Evolutionary conservation across 1,140 invertebrate genomes (phyloP), one percentile per base, ranked within the genome.

Genomic region (Dryas iulia): DNA sequence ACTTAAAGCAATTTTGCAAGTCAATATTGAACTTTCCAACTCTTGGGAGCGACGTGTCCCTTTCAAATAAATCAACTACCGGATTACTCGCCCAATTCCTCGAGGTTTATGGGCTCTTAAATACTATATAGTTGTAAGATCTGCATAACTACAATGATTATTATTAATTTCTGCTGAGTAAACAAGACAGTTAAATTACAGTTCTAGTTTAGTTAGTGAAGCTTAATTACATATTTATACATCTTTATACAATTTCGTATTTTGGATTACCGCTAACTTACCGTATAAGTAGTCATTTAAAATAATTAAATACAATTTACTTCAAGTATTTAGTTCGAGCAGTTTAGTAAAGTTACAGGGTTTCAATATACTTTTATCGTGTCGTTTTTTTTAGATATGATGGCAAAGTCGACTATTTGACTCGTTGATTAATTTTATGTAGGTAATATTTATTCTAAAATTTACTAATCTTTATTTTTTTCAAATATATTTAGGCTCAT

Each of bases 1-100:
- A 77, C 82, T 90, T 89, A 84, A 87, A 88, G 84, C 82, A 89
- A 90, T 89, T 90, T 88, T 85, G 84, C 74, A 81, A 86, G 86
- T 88, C 85, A 90, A 90, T 89, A 89, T 90, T 89, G 85, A 83
- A 89, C 74, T 86, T 87, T 83, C 81, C 75, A 83, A 84, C 76
- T 84, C 73, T 74, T 69, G 72, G 77, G 77, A 81, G 75, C 80
- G 82, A 84, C 85, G 83, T 83, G 81, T 87, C 80, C 81, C 78
- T 76, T 78, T 74, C 72, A 79, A 86, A 84, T 85, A 83, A 82
- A 84, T 87, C 78, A 77, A 81, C 72, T 76, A 75, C 73, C 58
- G 74, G 69, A 78, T 74, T 82, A 74, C 74, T 77, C 59, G 61
- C 31, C 66, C 71, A 74, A 71, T 68, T 71, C 53, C 58, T 66